Evolutionary conservation across 1,140 invertebrate genomes (phyloP).

Genomic region (Arctopsyche grandis): DNA sequence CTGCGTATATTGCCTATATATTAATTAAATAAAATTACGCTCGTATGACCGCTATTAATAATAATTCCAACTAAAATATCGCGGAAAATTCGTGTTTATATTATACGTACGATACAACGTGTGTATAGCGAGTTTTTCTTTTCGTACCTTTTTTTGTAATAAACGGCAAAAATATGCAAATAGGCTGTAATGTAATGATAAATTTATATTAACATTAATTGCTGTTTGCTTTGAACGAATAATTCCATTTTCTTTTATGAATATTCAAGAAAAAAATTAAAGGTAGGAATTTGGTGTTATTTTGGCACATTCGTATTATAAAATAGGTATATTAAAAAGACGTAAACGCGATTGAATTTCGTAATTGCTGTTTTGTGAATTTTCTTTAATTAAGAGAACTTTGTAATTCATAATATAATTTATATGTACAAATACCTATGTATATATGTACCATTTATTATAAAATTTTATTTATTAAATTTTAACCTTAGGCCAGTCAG

Average conservation of each 20-base stretch:
- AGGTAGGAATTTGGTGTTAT: neutral
- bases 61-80: neutral
- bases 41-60: constrained; percentile 16
- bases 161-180: neutral
- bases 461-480: neutral
- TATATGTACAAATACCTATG: neutral
- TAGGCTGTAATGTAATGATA: neutral
- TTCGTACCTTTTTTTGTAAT: neutral
- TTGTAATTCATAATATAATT: no score
- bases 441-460: neutral
- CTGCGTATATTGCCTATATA: constrained; percentile 12
- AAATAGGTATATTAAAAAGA: no score
- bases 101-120: neutral
- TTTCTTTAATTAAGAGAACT: no score
- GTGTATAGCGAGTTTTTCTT: neutral
- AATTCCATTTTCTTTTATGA: neutral
- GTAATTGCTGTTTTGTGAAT: no score
- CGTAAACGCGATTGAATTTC: no score
- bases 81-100: neutral
- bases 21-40: constrained; percentile 25
- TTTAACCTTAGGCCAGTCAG: neutral
- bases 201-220: constrained; percentile 9
- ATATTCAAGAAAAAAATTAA: neutral
- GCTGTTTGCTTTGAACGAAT: constrained; percentile 1
- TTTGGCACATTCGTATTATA: no score